A percentile compares a stretch with the other conserved stretches of the same genome.
Evolutionary conservation across 2,113 vertebrate genomes (phyloP).

Genomic region (Myrmecophaga tridactyla): DNA sequence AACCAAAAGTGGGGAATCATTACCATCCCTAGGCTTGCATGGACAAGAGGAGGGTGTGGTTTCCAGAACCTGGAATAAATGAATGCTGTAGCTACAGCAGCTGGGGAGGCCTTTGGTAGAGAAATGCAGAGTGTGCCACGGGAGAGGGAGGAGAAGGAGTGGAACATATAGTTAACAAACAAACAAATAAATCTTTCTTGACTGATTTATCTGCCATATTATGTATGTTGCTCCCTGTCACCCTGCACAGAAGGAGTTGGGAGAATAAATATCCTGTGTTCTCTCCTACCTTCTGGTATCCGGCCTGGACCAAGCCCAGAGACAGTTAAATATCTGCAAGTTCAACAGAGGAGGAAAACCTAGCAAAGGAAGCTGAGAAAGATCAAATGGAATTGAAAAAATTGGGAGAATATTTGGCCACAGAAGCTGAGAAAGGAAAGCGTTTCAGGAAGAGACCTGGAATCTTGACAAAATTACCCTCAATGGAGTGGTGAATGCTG

Average conservation of each 20-base stretch:
- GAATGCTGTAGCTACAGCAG: neutral
- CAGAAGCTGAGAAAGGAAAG: neutral
- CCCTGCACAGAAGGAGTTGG: no score
- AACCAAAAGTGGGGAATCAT: neutral
- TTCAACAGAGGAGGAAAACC: neutral
- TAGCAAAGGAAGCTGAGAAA: neutral
- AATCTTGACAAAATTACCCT: neutral
- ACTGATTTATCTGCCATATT: no score
- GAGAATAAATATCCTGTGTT: no score
- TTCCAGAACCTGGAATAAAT: no score
- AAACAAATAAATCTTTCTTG: no score
- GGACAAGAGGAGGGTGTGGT: neutral
- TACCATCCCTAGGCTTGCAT: neutral
- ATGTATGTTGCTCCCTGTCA: no score
- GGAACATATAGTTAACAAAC: no score
- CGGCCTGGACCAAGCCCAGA: neutral
- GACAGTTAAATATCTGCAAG: neutral
- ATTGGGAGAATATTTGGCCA: neutral
- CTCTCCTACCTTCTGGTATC: no score
- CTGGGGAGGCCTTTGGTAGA: neutral
- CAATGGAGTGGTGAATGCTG: neutral
- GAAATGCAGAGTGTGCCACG: no score
- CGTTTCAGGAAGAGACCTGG: neutral
- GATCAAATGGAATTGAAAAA: neutral
- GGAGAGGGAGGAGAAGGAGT: no score